Conservation (phyloP, 2,888 invertebrate genomes). For the Dicyrtoma fusca region DNA sequence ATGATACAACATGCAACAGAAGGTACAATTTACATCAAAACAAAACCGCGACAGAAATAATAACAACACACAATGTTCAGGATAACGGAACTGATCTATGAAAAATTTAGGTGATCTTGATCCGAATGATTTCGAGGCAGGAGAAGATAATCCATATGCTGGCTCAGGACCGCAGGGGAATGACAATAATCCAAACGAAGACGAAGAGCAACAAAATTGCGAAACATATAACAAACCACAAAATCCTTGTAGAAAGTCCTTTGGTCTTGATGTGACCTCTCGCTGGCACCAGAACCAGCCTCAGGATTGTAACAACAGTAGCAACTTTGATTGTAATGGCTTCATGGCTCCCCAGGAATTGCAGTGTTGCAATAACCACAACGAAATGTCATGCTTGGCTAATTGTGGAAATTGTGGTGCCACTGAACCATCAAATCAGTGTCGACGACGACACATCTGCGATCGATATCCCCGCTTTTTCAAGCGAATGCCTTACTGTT, state of each 20-base stretch:
- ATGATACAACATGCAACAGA: not conserved
- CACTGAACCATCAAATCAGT: no score
- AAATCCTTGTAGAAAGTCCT: constrained; percentile 19
- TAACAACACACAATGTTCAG: not conserved
- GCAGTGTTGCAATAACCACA: no score
- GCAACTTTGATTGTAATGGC: not conserved
- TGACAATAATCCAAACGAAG: not conserved
- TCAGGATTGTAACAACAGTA: not conserved
- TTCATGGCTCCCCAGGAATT: not conserved
- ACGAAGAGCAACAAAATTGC: not conserved
- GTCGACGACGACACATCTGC: no score
- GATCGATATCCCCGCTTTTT: no score
- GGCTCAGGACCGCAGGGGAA: no score
- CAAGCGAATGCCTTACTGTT: no score
- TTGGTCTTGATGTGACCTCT: constrained; percentile 9
- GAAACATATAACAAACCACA: constrained; percentile 1
- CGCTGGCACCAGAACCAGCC: not conserved
- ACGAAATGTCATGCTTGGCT: no score
- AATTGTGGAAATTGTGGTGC: no score
- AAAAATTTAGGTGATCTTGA: no score
- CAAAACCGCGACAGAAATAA: constrained; percentile 1
- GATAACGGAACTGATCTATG: no score
- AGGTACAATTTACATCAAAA: constrained; percentile 1
- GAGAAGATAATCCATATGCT: no score
- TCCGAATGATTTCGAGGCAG: no score